Evolutionary conservation across 1,140 invertebrate genomes (phyloP), one percentile per base, ranked within the genome.

Genomic region (Drosophila willistoni): DNA sequence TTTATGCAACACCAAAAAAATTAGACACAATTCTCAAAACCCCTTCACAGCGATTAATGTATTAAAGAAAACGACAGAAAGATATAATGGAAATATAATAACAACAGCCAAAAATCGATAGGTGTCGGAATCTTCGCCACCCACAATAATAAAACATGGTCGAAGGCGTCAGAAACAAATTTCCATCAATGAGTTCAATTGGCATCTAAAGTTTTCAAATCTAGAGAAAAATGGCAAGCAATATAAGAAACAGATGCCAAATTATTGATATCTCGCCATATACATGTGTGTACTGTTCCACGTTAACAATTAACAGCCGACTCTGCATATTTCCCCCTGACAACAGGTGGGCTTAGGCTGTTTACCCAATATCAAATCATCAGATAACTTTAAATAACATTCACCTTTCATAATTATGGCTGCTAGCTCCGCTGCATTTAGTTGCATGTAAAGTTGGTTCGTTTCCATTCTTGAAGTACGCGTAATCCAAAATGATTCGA

Each of bases 341-440:
- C 14, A 68, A 66, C 54, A 51, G 29, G 60, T 63, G 62, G n/a
- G 12, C 17, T 7, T 22, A 22, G 9, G 44, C 44, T 47, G 36
- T 13, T 39, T 39, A 39, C 36, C 36, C 36, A 39, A 13, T 13
- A 39, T 39, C 34, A 29, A 29, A 36, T 36, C 36, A 17, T 47
- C 14, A 14, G 17, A 51, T 22, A 51, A 19, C 14, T 51, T 19
- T 22, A 17, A 51, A 51, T 7, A 6, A 10, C n/a, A 51, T 82
- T 81, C 67, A 91, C 90, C 90, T 91, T 91, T 91, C 76, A 90
- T 91, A 13, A 89, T 91, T 42, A 91, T 91, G 17, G 90, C 90
- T 41, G 82, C 72, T 34, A 91, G 69, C 59, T 91, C 90, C 60
- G 90, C 79, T 71, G 90, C 77, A 74, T 87, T 91, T 55, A 91